Percentiles rank a stretch among this genome's conserved stretches.
These are phyloP conservation scores for Myrmophylax atrothorax DNA, from an alignment of 2,113 vertebrate genomes.

Conservation along the genomic window DNA sequence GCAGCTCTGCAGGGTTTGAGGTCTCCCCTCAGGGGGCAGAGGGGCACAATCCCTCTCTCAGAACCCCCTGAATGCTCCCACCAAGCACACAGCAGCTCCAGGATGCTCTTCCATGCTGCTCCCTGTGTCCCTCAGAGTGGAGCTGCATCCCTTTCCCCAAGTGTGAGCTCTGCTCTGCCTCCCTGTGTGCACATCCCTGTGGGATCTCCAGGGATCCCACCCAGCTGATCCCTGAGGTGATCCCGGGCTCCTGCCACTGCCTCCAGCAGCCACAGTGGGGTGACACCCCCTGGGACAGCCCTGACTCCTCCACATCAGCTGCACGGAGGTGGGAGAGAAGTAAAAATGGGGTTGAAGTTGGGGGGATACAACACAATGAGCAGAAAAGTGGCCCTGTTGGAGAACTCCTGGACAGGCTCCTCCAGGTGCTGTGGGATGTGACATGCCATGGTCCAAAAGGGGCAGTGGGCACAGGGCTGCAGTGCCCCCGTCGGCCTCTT, in stretches of 20 bases:
- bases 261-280: neutral
- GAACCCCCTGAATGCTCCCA: neutral
- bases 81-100: rapidly evolving
- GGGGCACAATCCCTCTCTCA: neutral
- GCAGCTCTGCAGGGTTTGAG: neutral
- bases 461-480: neutral
- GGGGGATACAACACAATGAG: rapidly evolving
- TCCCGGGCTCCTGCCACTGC: neutral
- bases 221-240: rapidly evolving
- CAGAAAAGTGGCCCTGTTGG: neutral
- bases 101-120: neutral
- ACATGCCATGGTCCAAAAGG: neutral
- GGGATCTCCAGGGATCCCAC: neutral
- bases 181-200: no score
- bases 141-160: rapidly evolving
- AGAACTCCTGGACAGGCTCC: neutral
- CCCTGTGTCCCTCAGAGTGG: neutral
- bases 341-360: rapidly evolving
- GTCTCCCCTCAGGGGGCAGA: neutral
- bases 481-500: neutral
- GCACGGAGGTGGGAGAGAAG: neutral
- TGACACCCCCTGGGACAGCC: neutral
- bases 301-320: neutral
- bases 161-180: neutral
- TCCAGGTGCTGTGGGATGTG: neutral